phyloP scores from a whole-genome alignment of 2,113 vertebrate species.

The Hippocampus zosterae region DNA sequence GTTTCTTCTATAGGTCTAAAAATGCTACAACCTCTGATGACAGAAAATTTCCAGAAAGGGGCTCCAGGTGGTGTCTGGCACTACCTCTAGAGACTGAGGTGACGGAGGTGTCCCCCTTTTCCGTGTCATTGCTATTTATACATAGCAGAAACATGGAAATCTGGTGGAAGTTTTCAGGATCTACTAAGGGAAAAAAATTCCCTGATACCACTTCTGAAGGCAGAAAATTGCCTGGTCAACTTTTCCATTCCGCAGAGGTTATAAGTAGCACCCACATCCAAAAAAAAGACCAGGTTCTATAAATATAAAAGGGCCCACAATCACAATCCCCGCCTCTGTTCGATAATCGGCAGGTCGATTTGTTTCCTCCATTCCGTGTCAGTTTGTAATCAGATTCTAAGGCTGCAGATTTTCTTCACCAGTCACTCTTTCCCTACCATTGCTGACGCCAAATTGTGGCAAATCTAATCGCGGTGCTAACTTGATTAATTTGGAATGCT shows the following conservation, averaged over 20 bases:
- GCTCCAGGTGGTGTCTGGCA: no score
- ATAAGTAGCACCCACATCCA: not conserved
- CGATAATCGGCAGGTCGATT: no score
- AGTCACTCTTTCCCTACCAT: not conserved
- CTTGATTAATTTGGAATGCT: not conserved
- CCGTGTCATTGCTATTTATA: not conserved
- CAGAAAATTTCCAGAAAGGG: no score
- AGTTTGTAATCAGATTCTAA: not conserved
- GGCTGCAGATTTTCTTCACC: not conserved
- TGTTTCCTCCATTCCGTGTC: not conserved
- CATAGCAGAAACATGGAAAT: not conserved
- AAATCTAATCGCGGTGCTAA: not conserved
- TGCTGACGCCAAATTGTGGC: not conserved
- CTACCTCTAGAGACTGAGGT: no score
- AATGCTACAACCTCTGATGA: not conserved
- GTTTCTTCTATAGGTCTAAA: not conserved
- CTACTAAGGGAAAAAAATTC: no score
- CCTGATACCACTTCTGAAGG: not conserved
- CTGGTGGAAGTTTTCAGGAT: no score
- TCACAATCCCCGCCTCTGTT: no score
- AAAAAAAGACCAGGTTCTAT: not conserved
- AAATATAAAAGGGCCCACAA: no score
- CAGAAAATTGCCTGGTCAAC: not conserved
- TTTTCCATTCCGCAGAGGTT: not conserved
- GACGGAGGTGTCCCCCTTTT: not conserved